Conservation (phyloP, 2,888 invertebrate species). For the Adela reaumurella region DNA sequence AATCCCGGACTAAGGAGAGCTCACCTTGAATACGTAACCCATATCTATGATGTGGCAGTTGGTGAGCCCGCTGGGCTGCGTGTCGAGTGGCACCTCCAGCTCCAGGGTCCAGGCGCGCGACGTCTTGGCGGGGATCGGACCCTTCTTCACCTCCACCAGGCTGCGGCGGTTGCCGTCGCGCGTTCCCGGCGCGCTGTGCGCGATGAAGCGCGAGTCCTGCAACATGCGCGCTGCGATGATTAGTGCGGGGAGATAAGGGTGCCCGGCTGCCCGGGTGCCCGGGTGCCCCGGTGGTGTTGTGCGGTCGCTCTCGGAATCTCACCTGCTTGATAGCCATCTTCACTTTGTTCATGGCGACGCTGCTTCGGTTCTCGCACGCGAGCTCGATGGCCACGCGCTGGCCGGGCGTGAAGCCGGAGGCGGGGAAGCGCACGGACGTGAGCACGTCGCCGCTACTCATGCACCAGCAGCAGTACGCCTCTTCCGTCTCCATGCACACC, state of each 20-base stretch:
- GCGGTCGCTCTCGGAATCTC: too few species aligned
- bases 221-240: too few species aligned
- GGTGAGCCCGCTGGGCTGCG: constrained; percentile 66
- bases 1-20: too few species aligned
- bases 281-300: too few species aligned
- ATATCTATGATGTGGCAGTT: constrained; percentile 67
- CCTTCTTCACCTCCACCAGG: constrained; percentile 31
- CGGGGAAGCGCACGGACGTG: constrained; percentile 48
- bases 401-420: constrained; percentile 68
- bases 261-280: too few species aligned
- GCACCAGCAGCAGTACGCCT: constrained; percentile 61
- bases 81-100: constrained; percentile 58
- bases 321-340: constrained; percentile 59
- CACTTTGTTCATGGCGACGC: constrained; percentile 57
- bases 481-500: constrained; percentile 59
- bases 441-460: constrained; percentile 25
- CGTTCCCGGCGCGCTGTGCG: constrained; percentile 19
- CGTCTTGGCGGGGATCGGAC: constrained; percentile 56
- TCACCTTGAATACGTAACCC: constrained; percentile 57
- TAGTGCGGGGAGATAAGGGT: too few species aligned
- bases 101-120: constrained; percentile 62
- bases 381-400: constrained; percentile 67
- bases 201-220: constrained; percentile 16
- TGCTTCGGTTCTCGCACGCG: constrained; percentile 66
- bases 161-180: constrained; percentile 18